Base-by-base conservation (phyloP, 2,888 invertebrate species). In the Scaptomyza flava region DNA sequence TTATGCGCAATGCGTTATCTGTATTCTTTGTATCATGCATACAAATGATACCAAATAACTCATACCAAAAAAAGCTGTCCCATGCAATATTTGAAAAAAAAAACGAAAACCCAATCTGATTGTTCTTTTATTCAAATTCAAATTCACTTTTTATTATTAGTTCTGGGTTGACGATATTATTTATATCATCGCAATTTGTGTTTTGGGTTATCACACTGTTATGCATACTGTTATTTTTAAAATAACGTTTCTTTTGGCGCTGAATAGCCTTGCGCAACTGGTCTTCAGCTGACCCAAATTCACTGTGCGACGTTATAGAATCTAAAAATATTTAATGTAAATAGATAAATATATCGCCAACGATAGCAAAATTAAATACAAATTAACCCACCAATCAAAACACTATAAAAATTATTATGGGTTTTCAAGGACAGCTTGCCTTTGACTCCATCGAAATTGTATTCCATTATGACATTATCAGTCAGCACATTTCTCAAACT, bases 221-320 rank as follows among this genome's bases (percentile, higher is more conserved):
- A 7, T 38, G 6, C 0, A 14, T 6, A 14, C 38, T 38, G 8
- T 14, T 38, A 8, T 38, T 38, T 38, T 38, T 38, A 38, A 38
- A 38, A 38, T 14, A 38, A 14, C 38, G 38, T 38, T 38, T 38
- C 14, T 38, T 38, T 14, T 38, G 38, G 14, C 38, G 14, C 14
- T 38, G 38, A 38, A 38, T 38, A 7, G 38, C 38, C 38, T 38
- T 38, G 7, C 38, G 38, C 38, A 14, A 38, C 38, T 38, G 38
- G 3, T 14, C 38, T 8, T 38, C 38, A 14, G 38, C 7, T 38
- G 38, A 14, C 0, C 38, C 38, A 8, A 38, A 14, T 8, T 38
- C 38, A 14, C 3, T 38, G 14, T 38, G 2, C 7, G 38, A 3
- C 38, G 38, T 7, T 6, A 38, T 38, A 3, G 38, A 14, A 14